Evolutionary conservation across 2,797 vertebrate species (phyloP).

Genomic region (Syngnathus rostellatus): DNA sequence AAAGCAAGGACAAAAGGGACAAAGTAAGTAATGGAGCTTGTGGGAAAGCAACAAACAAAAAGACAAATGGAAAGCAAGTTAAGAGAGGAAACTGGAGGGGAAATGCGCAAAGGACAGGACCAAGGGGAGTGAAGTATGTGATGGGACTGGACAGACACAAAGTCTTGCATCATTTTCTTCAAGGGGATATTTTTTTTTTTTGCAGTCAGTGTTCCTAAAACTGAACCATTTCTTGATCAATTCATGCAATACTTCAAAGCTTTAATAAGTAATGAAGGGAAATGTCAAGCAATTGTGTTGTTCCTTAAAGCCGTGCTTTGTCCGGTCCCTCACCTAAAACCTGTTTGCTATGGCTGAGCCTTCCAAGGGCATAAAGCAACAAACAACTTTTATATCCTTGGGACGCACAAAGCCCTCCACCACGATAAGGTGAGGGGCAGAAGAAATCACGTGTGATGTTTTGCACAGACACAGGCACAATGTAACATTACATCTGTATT

Average conservation of each 20-base stretch:
- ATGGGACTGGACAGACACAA: not conserved
- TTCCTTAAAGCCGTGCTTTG: too few species aligned
- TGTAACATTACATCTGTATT: not conserved
- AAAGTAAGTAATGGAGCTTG: not conserved
- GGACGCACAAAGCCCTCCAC: not conserved
- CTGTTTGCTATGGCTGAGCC: too few species aligned
- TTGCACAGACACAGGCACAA: not conserved
- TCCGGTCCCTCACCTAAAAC: not conserved
- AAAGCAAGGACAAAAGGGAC: constrained; percentile 38
- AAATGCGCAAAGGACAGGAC: not conserved
- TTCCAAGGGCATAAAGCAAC: too few species aligned
- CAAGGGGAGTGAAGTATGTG: not conserved
- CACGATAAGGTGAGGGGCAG: not conserved
- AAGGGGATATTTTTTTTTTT: not conserved
- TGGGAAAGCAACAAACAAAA: not conserved
- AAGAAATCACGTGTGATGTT: not conserved
- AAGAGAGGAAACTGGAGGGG: not conserved
- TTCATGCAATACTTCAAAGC: not conserved
- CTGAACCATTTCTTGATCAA: not conserved
- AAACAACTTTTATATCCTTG: not conserved
- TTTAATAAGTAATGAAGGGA: not conserved
- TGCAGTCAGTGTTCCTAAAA: not conserved
- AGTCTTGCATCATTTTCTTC: not conserved
- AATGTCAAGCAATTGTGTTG: not conserved
- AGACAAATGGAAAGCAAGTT: not conserved